These are phyloP conservation scores for Bombycilla garrulus DNA, from an alignment of 2,113 vertebrate species.

Conservation along the genomic window DNA sequence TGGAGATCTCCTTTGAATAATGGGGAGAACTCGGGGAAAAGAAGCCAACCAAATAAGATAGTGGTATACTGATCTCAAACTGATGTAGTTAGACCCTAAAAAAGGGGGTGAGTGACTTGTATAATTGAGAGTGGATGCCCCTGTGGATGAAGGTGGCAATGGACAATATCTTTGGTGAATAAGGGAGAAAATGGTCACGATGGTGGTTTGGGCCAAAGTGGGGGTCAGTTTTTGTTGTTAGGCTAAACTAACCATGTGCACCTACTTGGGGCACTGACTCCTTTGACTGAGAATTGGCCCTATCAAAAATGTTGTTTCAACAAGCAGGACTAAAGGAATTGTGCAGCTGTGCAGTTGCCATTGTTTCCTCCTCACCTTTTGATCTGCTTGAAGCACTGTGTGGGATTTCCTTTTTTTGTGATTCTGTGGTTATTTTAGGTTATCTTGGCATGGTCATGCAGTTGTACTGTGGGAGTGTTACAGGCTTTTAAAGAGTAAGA, in stretches of 20 bases:
- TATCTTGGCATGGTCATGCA: fast-evolving
- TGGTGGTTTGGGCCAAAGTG: not conserved
- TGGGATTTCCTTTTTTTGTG: not conserved
- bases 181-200: not conserved
- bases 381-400: not conserved
- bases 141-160: not conserved
- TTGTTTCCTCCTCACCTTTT: not conserved
- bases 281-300: not conserved
- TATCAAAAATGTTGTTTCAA: not conserved
- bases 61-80: not conserved
- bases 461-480: not conserved
- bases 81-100: not conserved
- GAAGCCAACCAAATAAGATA: not conserved
- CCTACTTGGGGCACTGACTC: not conserved
- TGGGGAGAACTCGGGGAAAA: not conserved
- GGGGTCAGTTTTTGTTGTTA: not conserved
- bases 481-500: not conserved
- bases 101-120: not conserved
- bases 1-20: not conserved
- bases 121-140: not conserved
- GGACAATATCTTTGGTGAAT: not conserved
- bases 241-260: not conserved
- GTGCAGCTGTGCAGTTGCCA: not conserved
- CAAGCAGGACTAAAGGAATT: not conserved
- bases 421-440: not conserved